Percentiles rank a stretch among this genome's conserved stretches.
Evolutionary conservation across 2,797 vertebrate species (phyloP).

Genomic region (Sardinella longiceps): DNA sequence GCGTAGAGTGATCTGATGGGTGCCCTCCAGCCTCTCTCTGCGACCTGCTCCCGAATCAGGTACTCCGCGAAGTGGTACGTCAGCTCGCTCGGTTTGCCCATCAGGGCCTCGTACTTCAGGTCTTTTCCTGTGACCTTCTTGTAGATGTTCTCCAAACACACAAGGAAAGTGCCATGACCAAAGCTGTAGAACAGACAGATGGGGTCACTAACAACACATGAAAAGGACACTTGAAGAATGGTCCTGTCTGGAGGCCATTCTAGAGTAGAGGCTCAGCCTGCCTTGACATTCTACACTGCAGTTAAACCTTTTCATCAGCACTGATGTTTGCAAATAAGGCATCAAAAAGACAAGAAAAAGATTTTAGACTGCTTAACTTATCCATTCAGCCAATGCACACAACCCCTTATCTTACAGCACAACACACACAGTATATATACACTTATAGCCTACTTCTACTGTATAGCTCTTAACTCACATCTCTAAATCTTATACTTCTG

Average conservation of each 20-base stretch:
- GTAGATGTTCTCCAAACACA: conserved; percentile 88
- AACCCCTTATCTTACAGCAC: no score
- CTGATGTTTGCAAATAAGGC: no score
- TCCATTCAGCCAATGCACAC: not conserved
- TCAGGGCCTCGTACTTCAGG: conserved; percentile 80
- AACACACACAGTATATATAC: no score
- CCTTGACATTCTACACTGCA: not conserved
- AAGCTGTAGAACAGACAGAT: conserved; percentile 64
- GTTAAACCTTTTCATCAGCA: no score
- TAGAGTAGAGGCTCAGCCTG: not conserved
- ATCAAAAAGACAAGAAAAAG: no score
- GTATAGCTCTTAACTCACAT: no score
- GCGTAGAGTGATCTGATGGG: conserved; percentile 82
- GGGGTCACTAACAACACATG: not conserved
- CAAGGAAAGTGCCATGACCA: conserved; percentile 88
- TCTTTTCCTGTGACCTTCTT: conserved; percentile 86
- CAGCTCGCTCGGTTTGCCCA: conserved; percentile 86
- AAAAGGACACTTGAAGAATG: not conserved
- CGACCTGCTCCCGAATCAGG: conserved; percentile 82
- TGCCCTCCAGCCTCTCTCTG: conserved; percentile 67
- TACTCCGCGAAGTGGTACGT: conserved; percentile 88
- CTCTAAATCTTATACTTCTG: no score
- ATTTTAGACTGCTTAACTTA: not conserved
- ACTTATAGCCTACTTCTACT: no score
- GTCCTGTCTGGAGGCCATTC: not conserved